Conservation (phyloP, 2,113 vertebrate genomes). For the Tautogolabrus adspersus region DNA sequence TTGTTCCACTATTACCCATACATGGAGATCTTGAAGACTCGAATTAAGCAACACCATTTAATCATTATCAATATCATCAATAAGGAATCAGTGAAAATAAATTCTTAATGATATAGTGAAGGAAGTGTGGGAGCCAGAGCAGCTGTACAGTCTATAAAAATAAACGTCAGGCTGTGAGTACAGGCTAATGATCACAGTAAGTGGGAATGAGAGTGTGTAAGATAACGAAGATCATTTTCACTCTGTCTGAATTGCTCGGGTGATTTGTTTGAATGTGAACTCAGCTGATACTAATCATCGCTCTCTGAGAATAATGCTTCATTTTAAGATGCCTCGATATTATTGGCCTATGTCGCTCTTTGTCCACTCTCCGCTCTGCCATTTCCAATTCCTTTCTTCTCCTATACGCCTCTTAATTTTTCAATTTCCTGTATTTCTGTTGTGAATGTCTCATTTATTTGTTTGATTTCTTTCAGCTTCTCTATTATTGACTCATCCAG, state of each 20-base stretch:
- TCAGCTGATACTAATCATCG: conserved; percentile 14
- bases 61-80: neutral
- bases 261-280: conserved; percentile 14
- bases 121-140: neutral
- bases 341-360: neutral
- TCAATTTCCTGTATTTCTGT: conserved; percentile 25
- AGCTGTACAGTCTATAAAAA: neutral
- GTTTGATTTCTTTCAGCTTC: conserved; percentile 14
- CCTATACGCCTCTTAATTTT: neutral
- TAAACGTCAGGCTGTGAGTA: neutral
- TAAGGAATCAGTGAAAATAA: neutral
- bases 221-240: neutral
- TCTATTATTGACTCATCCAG: neutral
- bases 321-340: neutral
- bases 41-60: neutral
- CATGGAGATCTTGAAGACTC: neutral
- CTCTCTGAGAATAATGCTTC: neutral
- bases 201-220: neutral
- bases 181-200: neutral
- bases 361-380: neutral
- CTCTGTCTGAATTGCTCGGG: neutral
- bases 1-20: neutral
- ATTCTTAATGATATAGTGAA: neutral
- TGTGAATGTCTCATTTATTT: neutral
- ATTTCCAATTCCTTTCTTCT: neutral